Evolutionary conservation across 2,888 invertebrate species (phyloP).

Genomic region (Hirtodrosophila trivittata): DNA sequence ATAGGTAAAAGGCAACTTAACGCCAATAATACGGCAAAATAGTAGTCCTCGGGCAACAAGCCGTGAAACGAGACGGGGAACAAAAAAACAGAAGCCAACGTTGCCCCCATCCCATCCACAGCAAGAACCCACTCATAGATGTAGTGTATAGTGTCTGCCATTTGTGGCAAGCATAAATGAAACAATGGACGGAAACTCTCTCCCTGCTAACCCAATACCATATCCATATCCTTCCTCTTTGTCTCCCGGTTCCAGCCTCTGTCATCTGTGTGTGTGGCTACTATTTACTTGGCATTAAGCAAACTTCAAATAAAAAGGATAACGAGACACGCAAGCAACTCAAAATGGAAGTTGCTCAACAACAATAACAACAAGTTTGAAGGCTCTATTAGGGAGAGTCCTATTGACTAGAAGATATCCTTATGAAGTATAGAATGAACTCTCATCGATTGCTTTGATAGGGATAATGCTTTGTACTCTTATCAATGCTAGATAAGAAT

Average conservation of each 20-base stretch:
- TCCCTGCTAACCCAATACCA: conserved; percentile 30
- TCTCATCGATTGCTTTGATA: too few relatives aligned
- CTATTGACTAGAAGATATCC: conserved; percentile 12
- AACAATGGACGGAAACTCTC: conserved; percentile 53
- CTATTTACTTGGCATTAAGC: conserved; percentile 78
- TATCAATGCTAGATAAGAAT: too few relatives aligned
- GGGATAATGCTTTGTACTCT: too few relatives aligned
- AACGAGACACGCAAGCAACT: conserved; percentile 75
- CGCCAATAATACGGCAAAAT: conserved; percentile 70
- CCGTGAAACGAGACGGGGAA: conserved; percentile 62
- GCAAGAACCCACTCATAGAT: conserved; percentile 1
- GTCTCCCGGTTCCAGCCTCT: conserved; percentile 24
- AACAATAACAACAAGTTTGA: conserved; percentile 29
- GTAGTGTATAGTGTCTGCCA: conserved; percentile 24
- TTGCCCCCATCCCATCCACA: background rate
- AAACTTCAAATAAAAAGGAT: conserved; percentile 79
- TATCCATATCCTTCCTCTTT: background rate
- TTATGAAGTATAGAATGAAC: background rate
- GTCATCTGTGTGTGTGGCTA: conserved; percentile 28
- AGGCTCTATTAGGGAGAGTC: background rate
- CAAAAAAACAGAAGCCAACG: conserved; percentile 26
- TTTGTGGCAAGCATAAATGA: conserved; percentile 44
- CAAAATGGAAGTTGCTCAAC: conserved; percentile 64
- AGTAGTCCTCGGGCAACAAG: conserved; percentile 58
- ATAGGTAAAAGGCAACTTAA: conserved; percentile 75